phyloP scores from a whole-genome alignment of 2,113 vertebrate genomes.

The Nothoprocta pentlandii region DNA sequence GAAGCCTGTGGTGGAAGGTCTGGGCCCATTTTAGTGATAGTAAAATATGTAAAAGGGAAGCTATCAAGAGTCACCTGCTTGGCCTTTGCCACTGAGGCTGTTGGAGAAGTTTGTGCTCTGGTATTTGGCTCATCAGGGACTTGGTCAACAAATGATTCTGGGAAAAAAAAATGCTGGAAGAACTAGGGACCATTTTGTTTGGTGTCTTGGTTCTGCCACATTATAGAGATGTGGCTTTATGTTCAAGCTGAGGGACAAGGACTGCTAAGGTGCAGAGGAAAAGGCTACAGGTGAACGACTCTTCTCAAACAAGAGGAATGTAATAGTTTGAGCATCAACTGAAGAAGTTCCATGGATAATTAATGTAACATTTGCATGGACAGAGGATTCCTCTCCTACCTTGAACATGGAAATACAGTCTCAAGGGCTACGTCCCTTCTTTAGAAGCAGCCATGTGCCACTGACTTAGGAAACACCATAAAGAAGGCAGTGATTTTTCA shows the following conservation, averaged over 20 bases:
- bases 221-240: too few species aligned
- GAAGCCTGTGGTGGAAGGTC: too few species aligned
- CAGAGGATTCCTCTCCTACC: neutral
- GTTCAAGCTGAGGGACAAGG: too few species aligned
- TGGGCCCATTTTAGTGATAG: too few species aligned
- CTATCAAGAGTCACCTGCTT: too few species aligned
- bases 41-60: too few species aligned
- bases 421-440: neutral
- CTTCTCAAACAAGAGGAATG: neutral
- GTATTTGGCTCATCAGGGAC: neutral
- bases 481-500: neutral
- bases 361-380: accelerated
- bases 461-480: neutral
- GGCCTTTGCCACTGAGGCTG: too few species aligned
- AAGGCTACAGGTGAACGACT: neutral
- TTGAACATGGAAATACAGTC: neutral
- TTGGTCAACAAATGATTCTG: too few species aligned
- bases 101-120: neutral
- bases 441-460: neutral
- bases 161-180: too few species aligned
- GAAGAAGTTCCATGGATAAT: accelerated
- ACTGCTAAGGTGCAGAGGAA: too few species aligned
- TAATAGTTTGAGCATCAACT: neutral
- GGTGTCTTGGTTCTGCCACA: too few species aligned
- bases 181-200: too few species aligned